Percentiles rank a stretch among this genome's conserved stretches.
phyloP scores from a whole-genome alignment of 2,797 vertebrate genomes.

The Petrocephalus sullivani region DNA sequence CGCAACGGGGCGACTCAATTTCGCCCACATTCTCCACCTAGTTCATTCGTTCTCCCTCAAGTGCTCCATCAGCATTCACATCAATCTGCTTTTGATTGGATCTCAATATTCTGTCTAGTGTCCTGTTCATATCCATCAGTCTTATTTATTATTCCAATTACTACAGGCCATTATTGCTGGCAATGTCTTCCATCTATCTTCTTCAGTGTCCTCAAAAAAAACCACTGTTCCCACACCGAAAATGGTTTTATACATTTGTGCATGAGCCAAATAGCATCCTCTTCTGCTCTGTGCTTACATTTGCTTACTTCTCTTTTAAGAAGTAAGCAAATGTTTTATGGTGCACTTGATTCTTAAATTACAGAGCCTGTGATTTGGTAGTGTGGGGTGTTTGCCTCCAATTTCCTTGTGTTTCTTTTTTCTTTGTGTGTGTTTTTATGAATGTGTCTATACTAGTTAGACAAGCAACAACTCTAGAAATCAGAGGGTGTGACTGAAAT shows the following conservation, averaged over 20 bases:
- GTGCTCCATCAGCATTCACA: neutral
- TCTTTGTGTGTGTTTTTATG: neutral
- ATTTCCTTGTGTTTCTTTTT: no score
- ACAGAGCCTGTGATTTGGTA: neutral
- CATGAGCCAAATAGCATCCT: no score
- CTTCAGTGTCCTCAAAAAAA: neutral
- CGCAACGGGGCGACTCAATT: neutral
- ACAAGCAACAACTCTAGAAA: neutral
- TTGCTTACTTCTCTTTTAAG: neutral
- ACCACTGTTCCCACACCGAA: neutral
- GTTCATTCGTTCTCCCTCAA: neutral
- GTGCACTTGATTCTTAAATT: neutral
- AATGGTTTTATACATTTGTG: neutral
- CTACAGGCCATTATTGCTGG: neutral
- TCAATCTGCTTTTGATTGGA: conserved; percentile 3
- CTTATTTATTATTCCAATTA: conserved; percentile 23
- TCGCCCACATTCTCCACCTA: neutral
- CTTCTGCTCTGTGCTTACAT: neutral
- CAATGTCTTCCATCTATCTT: neutral
- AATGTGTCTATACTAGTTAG: neutral
- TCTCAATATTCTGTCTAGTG: neutral
- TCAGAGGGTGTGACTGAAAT: neutral
- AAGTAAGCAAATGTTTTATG: neutral
- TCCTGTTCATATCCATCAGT: neutral
- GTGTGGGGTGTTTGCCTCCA: neutral